Evolutionary conservation across 2,888 invertebrate genomes (phyloP), one percentile per base, ranked within the genome.

Genomic region (Microchrysa polita): DNA sequence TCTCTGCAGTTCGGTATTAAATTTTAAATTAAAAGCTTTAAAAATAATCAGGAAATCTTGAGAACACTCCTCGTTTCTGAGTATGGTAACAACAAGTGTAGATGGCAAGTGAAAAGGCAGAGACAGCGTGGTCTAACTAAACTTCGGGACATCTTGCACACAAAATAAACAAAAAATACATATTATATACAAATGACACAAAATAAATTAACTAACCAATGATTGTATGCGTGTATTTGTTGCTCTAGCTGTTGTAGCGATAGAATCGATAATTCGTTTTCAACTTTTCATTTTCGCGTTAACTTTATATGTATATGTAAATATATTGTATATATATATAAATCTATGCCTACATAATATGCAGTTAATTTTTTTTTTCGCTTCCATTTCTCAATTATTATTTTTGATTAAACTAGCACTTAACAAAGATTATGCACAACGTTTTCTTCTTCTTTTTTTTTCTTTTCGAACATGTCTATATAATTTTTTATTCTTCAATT

Each of bases 151-250:
- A n/a, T n/a, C n/a, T n/a, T n/a, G n/a, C n/a, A n/a, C n/a, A 34
- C 7, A 34, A 34, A 34, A 34, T 34, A 7, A 34, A 34, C 27
- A 34, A 34, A 34, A 34, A 48, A 48, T 4, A 7, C 27, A 34
- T 34, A n/a, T n/a, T n/a, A n/a, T n/a, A 48, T 48, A 48, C 16
- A 48, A 48, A 42, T 2, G 16, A 48, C 48, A 48, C 12, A 48
- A 48, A 65, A 22, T 65, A 65, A 69, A 57, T n/a, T 69, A 57
- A 69, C 69, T 69, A 69, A 69, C 69, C 69, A 69, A 55, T 55
- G 23, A 18, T 52, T 55, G 23, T 69, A 52, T 69, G 44, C 65
- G 55, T 69, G 67, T 67, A 55, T 67, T 67, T 69, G 69, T 42
- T 69, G 69, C 57, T 53, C 48, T 44, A 53, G 69, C 40, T 57